Conservation (phyloP, 2,113 vertebrate species). For the Erinaceus europaeus region DNA sequence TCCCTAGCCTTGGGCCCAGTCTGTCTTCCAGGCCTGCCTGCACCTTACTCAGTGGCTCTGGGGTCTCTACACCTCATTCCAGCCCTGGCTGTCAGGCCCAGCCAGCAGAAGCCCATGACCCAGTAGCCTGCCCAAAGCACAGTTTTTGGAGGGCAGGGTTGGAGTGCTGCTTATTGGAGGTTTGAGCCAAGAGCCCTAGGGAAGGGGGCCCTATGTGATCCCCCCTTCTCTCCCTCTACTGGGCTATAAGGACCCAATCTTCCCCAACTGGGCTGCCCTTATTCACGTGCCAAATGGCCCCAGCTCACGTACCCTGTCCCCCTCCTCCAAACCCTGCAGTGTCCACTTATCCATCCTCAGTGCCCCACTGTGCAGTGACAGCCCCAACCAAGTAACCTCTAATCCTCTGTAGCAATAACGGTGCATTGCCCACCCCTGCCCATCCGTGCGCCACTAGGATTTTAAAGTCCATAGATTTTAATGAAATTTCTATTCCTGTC, state of each 20-base stretch:
- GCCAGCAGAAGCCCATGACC: slow-evolving; percentile 23
- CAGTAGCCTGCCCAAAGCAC: slow-evolving; percentile 68
- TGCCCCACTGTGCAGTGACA: slow-evolving; percentile 61
- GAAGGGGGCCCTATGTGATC: not conserved
- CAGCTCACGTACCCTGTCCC: not conserved
- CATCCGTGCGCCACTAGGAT: slow-evolving; percentile 77
- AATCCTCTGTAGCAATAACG: slow-evolving; percentile 73
- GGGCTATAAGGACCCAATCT: slow-evolving; percentile 48
- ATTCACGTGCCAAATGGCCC: slow-evolving; percentile 72
- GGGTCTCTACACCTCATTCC: not conserved
- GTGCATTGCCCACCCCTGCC: slow-evolving; percentile 37
- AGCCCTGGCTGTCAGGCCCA: slow-evolving; percentile 51
- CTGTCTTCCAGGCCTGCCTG: slow-evolving; percentile 68
- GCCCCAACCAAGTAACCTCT: slow-evolving; percentile 50
- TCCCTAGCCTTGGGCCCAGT: slow-evolving; percentile 27
- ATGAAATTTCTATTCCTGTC: slow-evolving; percentile 88
- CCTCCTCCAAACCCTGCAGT: slow-evolving; percentile 18
- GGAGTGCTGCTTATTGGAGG: slow-evolving; percentile 15
- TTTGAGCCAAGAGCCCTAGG: not conserved
- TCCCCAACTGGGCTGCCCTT: slow-evolving; percentile 40
- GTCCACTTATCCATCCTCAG: slow-evolving; percentile 36
- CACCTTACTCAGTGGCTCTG: slow-evolving; percentile 50
- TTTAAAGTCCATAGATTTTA: slow-evolving; percentile 86
- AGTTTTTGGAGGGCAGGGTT: slow-evolving; percentile 21
- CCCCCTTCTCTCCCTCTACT: not conserved